Conservation (phyloP, 1,140 invertebrate genomes). For the Pseudomyrmex dendroicus region DNA sequence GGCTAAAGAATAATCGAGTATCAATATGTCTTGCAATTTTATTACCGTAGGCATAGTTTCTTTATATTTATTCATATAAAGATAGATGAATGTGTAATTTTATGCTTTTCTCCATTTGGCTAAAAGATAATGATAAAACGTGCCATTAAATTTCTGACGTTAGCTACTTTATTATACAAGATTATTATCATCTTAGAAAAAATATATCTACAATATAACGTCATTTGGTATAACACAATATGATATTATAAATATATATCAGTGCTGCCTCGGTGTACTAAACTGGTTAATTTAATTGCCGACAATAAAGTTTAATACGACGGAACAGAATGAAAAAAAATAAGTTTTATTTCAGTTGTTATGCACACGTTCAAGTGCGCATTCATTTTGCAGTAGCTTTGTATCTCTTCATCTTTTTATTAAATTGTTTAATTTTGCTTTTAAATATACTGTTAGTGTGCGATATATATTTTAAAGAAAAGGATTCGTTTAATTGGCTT, state of each 20-base stretch:
- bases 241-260: neutral
- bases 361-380: too few relatives aligned
- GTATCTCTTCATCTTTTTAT: neutral
- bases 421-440: neutral
- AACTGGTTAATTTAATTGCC: constrained; percentile 34
- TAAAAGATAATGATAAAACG: neutral
- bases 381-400: neutral
- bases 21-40: too few relatives aligned
- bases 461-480: neutral
- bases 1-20: too few relatives aligned
- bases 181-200: neutral
- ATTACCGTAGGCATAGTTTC: neutral
- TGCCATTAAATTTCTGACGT: neutral
- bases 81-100: neutral
- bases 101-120: neutral
- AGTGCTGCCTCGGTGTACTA: constrained; percentile 22
- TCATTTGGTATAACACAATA: neutral
- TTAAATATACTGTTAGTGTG: neutral
- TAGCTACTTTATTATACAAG: neutral
- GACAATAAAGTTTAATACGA: constrained; percentile 45
- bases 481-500: neutral
- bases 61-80: neutral
- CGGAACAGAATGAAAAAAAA: constrained; percentile 32
- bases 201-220: neutral
- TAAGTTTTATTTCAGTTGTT: too few relatives aligned